Evolutionary conservation across 2,113 vertebrate genomes (phyloP), one percentile per base, ranked within the genome.

Genomic region (Atherinomorus stipes): DNA sequence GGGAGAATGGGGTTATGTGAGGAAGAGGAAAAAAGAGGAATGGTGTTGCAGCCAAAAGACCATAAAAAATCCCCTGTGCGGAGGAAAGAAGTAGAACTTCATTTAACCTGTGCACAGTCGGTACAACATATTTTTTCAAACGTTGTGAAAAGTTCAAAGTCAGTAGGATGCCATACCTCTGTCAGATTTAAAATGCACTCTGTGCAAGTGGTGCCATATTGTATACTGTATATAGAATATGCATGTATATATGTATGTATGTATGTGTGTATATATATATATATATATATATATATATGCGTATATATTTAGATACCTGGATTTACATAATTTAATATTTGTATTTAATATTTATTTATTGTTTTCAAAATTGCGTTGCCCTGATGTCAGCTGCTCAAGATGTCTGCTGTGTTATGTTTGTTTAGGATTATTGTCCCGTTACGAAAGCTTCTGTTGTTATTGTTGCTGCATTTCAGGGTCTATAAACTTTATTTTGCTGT

Each of bases 31-130:
- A 40, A 68, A 80, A 64, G 51, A 73, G 37, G 68, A 47, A 74
- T 38, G 77, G 53, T 54, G 34, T 60, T 62, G 60, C 11, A 21
- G 76, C 80, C 71, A 85, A 73, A 89, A 75, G 76, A 80, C 71
- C 78, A 64, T 79, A 64, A 81, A 84, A 79, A 85, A 76, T 83
- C 77, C 59, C 80, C 61, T 82, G 64, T 81, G 80, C 84, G 74
- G 74, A 68, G 64, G 77, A 81, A 68, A 84, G 54, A 78, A 79
- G 65, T 64, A 74, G 69, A 76, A 77, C 75, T 71, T 64, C 45
- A 71, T 80, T 84, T 71, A 83, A 78, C 75, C 65, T 56, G 77
- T n/a, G 79, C 74, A 77, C 75, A 61, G 45, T 75, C 58, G 21
- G 53, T 50, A 22, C 49, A 26, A 66, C 11, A 15, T 44, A 66